phyloP scores from a whole-genome alignment of 64 coral and sea anemone species.

The Acropora yongei region DNA sequence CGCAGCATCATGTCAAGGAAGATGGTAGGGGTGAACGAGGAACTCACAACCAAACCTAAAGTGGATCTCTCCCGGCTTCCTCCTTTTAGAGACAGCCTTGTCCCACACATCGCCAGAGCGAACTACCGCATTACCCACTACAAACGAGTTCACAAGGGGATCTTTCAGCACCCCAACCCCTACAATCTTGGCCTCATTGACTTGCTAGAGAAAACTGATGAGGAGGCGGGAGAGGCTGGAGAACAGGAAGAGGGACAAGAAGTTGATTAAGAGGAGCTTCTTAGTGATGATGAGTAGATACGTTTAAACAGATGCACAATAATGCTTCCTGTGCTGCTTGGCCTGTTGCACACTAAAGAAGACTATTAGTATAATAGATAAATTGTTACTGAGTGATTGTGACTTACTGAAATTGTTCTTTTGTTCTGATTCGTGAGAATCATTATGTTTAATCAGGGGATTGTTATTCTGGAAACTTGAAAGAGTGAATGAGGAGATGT shows the following conservation, averaged over 20 bases:
- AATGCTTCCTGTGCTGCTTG: slow-evolving; percentile 2
- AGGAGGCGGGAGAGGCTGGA: not conserved
- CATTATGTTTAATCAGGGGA: no score
- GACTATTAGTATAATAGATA: not conserved
- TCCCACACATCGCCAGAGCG: slow-evolving; percentile 54
- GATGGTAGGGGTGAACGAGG: slow-evolving; percentile 34
- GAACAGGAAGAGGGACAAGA: slow-evolving; percentile 41
- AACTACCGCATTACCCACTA: slow-evolving; percentile 62
- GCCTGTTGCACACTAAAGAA: not conserved
- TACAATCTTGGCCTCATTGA: slow-evolving; percentile 53
- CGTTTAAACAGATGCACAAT: not conserved
- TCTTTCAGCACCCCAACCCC: slow-evolving; percentile 46
- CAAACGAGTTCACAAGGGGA: slow-evolving; percentile 23
- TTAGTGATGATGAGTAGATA: slow-evolving; percentile 34
- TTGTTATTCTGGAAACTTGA: no score
- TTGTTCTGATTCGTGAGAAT: no score
- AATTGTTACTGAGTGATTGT: no score
- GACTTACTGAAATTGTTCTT: no score
- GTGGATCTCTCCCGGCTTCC: slow-evolving; percentile 65
- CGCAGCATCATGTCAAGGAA: slow-evolving; percentile 63
- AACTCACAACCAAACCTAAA: slow-evolving; percentile 33
- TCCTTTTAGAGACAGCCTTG: slow-evolving; percentile 21
- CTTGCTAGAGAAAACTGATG: not conserved
- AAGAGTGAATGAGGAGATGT: not conserved
- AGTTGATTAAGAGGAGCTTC: slow-evolving; percentile 33